A percentile compares a stretch with the other conserved stretches of the same genome.
Evolutionary conservation across 2,888 invertebrate genomes (phyloP).

Genomic region (Laspeyria flexula): DNA sequence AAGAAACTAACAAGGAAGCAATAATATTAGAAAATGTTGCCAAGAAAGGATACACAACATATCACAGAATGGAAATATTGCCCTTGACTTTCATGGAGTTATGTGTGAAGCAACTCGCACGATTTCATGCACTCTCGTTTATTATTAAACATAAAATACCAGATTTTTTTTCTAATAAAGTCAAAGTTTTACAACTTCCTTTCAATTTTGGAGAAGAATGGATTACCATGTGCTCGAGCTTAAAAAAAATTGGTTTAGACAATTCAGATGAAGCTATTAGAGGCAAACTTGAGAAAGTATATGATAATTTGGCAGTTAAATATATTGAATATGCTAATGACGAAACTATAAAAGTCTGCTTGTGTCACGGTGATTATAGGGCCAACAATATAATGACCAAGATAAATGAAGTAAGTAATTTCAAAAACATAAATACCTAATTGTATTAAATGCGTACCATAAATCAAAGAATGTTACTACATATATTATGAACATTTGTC

Average conservation of each 20-base stretch:
- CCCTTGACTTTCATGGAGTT: conserved; percentile 56
- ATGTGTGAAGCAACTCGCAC: conserved; percentile 60
- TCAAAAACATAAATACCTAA: neutral
- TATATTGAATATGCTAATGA: conserved; percentile 44
- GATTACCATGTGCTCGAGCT: conserved; percentile 34
- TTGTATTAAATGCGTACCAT: neutral
- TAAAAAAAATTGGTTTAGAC: conserved; percentile 30
- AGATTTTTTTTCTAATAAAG: conserved; percentile 51
- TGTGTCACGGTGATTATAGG: conserved; percentile 67
- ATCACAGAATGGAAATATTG: conserved; percentile 54
- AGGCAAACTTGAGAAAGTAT: conserved; percentile 38
- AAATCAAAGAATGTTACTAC: too few species aligned
- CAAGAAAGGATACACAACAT: conserved; percentile 55
- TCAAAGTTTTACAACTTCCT: conserved; percentile 39
- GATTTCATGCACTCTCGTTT: conserved; percentile 62
- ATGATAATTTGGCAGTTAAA: conserved; percentile 36
- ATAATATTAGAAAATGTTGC: conserved; percentile 63
- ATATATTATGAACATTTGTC: too few species aligned
- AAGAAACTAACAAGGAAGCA: conserved; percentile 47
- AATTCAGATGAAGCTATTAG: conserved; percentile 43
- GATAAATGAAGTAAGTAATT: conserved; percentile 53
- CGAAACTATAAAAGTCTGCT: conserved; percentile 32
- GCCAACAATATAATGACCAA: conserved; percentile 65
- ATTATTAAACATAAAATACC: conserved; percentile 50
- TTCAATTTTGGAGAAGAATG: conserved; percentile 48